Evolutionary conservation across 2,113 vertebrate genomes (phyloP).

Genomic region (Muscicapa adusta): DNA sequence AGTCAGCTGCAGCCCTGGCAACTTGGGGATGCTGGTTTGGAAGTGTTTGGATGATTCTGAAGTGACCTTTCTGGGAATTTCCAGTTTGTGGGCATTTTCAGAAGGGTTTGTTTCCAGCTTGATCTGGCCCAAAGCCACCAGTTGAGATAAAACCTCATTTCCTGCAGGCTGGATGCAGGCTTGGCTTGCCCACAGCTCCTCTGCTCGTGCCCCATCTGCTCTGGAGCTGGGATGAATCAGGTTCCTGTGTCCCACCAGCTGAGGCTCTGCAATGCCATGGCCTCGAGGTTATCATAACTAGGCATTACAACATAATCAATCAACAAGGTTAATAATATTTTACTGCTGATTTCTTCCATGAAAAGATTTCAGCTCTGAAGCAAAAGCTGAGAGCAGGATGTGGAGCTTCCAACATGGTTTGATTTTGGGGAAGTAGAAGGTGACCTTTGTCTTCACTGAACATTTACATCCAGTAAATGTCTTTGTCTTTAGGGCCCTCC

Average conservation of each 20-base stretch:
- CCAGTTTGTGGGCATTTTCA: constrained; percentile 6
- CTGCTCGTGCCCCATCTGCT: neutral
- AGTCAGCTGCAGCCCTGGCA: neutral
- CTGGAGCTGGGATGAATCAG: neutral
- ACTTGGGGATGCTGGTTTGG: neutral
- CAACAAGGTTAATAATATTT: neutral
- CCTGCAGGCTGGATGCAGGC: neutral
- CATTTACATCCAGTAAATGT: constrained; percentile 20
- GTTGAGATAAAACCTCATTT: neutral
- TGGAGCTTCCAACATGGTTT: neutral
- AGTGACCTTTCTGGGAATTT: constrained; percentile 7
- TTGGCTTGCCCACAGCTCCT: neutral
- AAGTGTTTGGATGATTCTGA: neutral
- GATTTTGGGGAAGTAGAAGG: neutral
- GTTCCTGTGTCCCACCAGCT: neutral
- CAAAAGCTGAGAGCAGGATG: neutral
- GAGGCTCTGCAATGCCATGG: neutral
- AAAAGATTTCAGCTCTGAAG: neutral
- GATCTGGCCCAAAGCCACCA: constrained; percentile 2
- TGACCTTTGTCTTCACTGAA: constrained; percentile 43
- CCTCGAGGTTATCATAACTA: neutral
- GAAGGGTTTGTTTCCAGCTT: constrained; percentile 18
- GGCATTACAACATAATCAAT: neutral
- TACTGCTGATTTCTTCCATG: neutral
- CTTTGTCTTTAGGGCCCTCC: constrained; percentile 35